Percentiles rank a stretch among this genome's conserved stretches.
These are phyloP conservation scores for Hippopotamyrus pictus DNA, from an alignment of 2,797 vertebrate genomes.

Conservation along the genomic window DNA sequence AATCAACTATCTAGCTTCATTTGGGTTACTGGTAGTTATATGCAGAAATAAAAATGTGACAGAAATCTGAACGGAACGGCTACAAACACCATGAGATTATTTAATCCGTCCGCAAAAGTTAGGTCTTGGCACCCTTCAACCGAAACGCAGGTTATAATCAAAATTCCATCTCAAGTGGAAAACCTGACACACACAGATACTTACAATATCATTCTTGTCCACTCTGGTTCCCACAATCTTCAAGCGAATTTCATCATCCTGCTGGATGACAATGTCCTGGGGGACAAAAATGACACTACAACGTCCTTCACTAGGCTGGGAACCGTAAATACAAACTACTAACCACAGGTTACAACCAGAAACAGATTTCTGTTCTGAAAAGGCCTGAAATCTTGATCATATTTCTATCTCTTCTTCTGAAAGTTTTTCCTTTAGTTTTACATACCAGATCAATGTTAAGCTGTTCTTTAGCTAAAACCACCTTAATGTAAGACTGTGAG, in stretches of 20 bases:
- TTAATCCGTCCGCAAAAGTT: neutral
- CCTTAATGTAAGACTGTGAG: neutral
- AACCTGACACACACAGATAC: conserved; percentile 30
- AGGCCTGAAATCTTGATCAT: neutral
- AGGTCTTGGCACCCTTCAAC: neutral
- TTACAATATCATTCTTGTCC: conserved; percentile 92
- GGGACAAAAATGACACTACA: conserved; percentile 13
- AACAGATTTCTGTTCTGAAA: neutral
- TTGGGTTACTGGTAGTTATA: neutral
- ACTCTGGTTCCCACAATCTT: conserved; percentile 91
- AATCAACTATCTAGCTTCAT: neutral
- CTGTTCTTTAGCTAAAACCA: neutral
- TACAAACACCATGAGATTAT: neutral
- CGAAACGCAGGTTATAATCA: too few species aligned
- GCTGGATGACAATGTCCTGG: conserved; percentile 89
- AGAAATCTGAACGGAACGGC: neutral
- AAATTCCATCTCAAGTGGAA: neutral
- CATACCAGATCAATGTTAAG: neutral
- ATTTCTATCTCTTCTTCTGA: neutral
- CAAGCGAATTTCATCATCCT: conserved; percentile 85
- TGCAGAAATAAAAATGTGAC: neutral
- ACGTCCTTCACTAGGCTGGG: neutral
- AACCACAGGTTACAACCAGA: neutral
- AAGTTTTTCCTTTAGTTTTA: neutral
- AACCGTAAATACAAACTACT: neutral